Evolutionary conservation across 2,113 vertebrate species (phyloP).

Genomic region (Ondatra zibethicus): DNA sequence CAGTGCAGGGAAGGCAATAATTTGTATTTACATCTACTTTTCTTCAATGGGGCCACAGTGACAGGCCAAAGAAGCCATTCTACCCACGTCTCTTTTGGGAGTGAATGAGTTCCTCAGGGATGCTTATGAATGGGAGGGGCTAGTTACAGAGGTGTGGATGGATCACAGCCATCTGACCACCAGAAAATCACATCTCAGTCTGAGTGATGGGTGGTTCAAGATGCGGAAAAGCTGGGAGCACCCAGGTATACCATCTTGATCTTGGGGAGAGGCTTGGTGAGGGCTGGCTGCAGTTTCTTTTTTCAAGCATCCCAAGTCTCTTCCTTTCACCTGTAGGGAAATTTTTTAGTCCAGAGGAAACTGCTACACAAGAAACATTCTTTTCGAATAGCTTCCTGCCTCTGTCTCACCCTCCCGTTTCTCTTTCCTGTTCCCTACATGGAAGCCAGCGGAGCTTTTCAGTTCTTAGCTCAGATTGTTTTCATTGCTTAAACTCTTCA

Average conservation of each 20-base stretch:
- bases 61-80: neutral
- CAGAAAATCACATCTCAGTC: neutral
- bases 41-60: neutral
- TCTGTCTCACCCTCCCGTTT: neutral
- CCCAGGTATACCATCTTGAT: neutral
- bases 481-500: conserved; percentile 37
- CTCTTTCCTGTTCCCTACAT: neutral
- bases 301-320: neutral
- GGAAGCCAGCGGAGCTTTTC: neutral
- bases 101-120: neutral
- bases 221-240: neutral
- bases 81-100: neutral
- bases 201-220: neutral
- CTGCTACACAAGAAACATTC: neutral
- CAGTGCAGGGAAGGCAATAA: neutral
- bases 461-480: neutral
- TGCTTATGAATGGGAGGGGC: neutral
- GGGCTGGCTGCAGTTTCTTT: neutral
- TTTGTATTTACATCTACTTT: neutral
- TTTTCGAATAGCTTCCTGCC: neutral
- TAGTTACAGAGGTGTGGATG: neutral
- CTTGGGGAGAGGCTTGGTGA: neutral
- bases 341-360: neutral
- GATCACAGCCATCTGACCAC: neutral
- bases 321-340: neutral